Evolutionary conservation across 92 coral and sea anemone genomes (phyloP).

Genomic region (Blastomussa wellsi): DNA sequence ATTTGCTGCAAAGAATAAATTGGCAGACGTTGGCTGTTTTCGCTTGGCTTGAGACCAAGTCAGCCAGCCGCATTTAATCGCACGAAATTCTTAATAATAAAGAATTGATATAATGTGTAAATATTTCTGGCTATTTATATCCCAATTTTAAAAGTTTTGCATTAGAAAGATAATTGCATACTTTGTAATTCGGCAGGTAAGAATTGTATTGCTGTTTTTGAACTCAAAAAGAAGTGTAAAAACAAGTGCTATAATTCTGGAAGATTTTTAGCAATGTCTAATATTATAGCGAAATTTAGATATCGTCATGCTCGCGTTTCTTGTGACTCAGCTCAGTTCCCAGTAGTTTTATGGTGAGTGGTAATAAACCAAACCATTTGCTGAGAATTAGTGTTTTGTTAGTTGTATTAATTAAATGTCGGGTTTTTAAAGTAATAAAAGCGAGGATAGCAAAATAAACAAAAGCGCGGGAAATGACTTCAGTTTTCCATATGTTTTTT

Average conservation of each 20-base stretch:
- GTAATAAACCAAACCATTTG: not conserved
- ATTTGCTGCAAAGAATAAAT: not conserved
- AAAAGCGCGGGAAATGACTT: not conserved
- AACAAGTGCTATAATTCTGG: not conserved
- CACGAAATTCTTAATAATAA: not conserved
- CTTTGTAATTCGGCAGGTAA: not conserved
- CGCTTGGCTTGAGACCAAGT: not conserved
- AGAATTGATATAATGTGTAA: not conserved
- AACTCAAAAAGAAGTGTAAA: not conserved
- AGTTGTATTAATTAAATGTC: not conserved
- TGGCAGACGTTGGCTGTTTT: not conserved
- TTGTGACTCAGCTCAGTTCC: not conserved
- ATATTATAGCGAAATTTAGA: not conserved
- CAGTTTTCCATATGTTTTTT: not conserved
- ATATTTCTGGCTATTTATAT: not conserved
- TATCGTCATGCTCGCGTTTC: not conserved
- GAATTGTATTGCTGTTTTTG: constrained; percentile 12
- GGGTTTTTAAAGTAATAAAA: not conserved
- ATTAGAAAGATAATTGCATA: not conserved
- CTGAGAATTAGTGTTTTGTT: not conserved
- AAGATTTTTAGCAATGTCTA: constrained; percentile 1
- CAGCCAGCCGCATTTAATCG: not conserved
- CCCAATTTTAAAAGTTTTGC: not conserved
- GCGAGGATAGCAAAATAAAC: not conserved
- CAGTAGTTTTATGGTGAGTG: not conserved